A percentile compares a stretch with the other conserved stretches of the same genome.
These are phyloP conservation scores for Drosophila busckii DNA, from an alignment of 1,140 invertebrate genomes.

Conservation along the genomic window DNA sequence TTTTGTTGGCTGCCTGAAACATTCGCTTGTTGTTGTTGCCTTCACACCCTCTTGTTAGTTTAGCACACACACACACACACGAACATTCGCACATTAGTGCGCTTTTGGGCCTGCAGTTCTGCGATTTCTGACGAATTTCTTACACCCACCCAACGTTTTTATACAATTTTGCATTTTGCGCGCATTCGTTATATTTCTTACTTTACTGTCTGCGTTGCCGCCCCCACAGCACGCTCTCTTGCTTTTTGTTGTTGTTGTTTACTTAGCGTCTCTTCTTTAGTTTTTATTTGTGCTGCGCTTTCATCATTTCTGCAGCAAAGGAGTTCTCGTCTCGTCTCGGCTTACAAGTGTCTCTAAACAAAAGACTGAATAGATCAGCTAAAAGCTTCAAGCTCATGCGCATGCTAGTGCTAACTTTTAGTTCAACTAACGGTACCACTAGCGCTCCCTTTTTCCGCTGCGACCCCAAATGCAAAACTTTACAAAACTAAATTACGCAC, in stretches of 20 bases:
- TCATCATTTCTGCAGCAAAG: conserved; percentile 33
- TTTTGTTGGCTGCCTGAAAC: conserved; percentile 48
- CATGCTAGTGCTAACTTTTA: too few species aligned
- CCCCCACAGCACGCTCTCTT: conserved; percentile 55
- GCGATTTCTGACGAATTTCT: conserved; percentile 55
- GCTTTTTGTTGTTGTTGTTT: conserved; percentile 35
- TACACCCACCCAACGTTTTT: conserved; percentile 69
- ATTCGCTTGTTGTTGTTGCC: conserved; percentile 24
- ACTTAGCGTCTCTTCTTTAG: conserved; percentile 38
- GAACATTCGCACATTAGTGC: too few species aligned
- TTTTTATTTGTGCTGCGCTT: conserved; percentile 38
- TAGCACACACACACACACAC: conserved; percentile 37
- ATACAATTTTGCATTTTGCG: conserved; percentile 56
- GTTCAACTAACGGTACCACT: too few species aligned
- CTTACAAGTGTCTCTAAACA: too few species aligned
- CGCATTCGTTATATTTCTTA: conserved; percentile 1
- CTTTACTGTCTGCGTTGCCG: conserved; percentile 32
- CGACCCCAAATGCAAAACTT: conserved; percentile 63
- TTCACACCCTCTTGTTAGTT: conserved; percentile 48
- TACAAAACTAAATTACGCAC: conserved; percentile 74
- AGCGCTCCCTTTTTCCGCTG: conserved; percentile 13
- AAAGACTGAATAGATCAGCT: too few species aligned
- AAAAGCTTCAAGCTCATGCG: too few species aligned
- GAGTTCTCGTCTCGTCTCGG: conserved; percentile 29
- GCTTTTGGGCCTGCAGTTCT: conserved; percentile 40